Conservation (phyloP, 1,140 invertebrate species). For the Acromyrmex heyeri region DNA sequence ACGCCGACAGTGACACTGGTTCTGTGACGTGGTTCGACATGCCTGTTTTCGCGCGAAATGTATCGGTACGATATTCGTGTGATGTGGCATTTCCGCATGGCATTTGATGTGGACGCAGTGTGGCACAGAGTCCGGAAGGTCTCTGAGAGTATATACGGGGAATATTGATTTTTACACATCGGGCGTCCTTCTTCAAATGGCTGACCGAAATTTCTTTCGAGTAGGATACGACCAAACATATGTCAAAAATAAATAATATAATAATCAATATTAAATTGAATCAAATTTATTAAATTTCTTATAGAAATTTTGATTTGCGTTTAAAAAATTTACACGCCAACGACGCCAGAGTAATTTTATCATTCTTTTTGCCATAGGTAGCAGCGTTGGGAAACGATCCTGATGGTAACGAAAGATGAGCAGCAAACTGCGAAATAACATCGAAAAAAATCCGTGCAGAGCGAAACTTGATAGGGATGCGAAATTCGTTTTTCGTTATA, state of each 20-base stretch:
- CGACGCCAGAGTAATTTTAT: conserved; percentile 2
- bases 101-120: conserved; percentile 47
- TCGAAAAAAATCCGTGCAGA: conserved; percentile 51
- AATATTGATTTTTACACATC: conserved; percentile 43
- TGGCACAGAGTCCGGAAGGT: conserved; percentile 28
- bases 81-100: conserved; percentile 56
- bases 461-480: conserved; percentile 42
- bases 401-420: neutral
- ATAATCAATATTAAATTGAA: neutral
- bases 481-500: conserved; percentile 53
- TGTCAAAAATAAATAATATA: conserved; percentile 16
- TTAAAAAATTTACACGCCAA: neutral
- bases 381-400: neutral
- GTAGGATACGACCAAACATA: neutral
- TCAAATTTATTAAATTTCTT: neutral
- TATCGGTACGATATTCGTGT: conserved; percentile 39
- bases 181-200: conserved; percentile 5
- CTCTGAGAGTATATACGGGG: neutral
- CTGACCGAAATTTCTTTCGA: conserved; percentile 25
- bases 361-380: neutral
- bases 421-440: conserved; percentile 34
- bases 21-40: conserved; percentile 19
- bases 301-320: neutral
- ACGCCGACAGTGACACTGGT: neutral
- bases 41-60: conserved; percentile 36